Percentiles rank a stretch among this genome's conserved stretches.
These are phyloP conservation scores for Salvelinus alpinus DNA, from an alignment of 2,113 vertebrate species.

Conservation along the genomic window DNA sequence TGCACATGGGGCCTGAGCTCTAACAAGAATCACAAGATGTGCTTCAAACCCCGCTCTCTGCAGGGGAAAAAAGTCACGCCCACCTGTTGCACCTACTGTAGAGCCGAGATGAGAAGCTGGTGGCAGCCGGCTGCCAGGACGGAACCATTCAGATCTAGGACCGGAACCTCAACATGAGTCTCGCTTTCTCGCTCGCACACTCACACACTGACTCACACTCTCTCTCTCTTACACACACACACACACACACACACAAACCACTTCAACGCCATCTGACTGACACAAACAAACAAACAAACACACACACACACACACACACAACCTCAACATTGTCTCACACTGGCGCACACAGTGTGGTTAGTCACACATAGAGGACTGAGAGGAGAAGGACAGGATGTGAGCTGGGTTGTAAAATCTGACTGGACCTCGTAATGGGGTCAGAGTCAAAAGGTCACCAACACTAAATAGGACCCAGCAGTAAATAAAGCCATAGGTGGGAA, in stretches of 20 bases:
- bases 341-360: too few relatives aligned
- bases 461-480: conserved; percentile 37
- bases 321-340: too few relatives aligned
- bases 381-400: too few relatives aligned
- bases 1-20: conserved; percentile 92
- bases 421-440: conserved; percentile 38
- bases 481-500: conserved; percentile 22
- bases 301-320: too few relatives aligned
- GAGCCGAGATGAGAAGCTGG: conserved; percentile 90
- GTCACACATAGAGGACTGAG: too few relatives aligned
- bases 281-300: too few relatives aligned
- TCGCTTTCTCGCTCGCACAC: background rate
- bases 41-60: conserved; percentile 89
- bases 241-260: too few relatives aligned
- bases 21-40: conserved; percentile 89
- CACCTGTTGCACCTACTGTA: conserved; percentile 84
- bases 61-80: conserved; percentile 93
- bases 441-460: conserved; percentile 32
- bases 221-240: too few relatives aligned
- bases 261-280: too few relatives aligned
- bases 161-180: conserved; percentile 89
- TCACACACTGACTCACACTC: too few relatives aligned
- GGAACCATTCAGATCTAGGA: conserved; percentile 99
- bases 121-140: conserved; percentile 93
- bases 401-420: conserved; percentile 44